Evolutionary conservation across 2,888 invertebrate species (phyloP), one percentile per base, ranked within the genome.

Genomic region (Erebia aethiops): DNA sequence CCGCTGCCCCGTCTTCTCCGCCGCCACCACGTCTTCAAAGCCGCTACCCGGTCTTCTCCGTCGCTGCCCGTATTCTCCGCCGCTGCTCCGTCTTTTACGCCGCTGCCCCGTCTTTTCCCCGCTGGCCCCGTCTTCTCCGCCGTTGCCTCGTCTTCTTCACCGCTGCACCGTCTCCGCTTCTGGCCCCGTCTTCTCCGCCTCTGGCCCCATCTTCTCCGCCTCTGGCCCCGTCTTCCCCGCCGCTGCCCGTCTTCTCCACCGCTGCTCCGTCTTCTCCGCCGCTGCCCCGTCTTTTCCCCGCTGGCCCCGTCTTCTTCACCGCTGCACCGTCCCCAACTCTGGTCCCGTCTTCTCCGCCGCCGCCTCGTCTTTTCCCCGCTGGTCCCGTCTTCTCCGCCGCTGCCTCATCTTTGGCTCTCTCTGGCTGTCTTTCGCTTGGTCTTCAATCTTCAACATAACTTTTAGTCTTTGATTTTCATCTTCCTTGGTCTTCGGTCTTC

Each of bases 201-300:
- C 26, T 73, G 62, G 69, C 73, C 70, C 5, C 35, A 72, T 75
- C 73, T 73, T 62, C 14, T 35, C 35, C 35, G 35, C 7, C 35
- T 5, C 35, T 35, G 1, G 41, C 41, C 70, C 49, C 13, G 51
- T 67, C 54, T 67, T 56, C 5, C 10, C 67, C 46, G 60, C 72
- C 49, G 67, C 64, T 71, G 62, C 71, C 67, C 73, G 9, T 68
- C 69, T 70, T 54, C 54, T 3, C 16, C n/a, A 4, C 8, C 11
- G 14, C 4, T 49, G 5, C 35, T 1, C 14, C 41, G 4, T 41
- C 35, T 26, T 35, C 41, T n/a, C 5, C 51, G 2, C 41, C 14
- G 21, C 5, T 51, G 35, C 63, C 21, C 51, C 63, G 26, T 52
- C 63, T 51, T 52, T 52, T 14, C 52, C 52, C 10, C 10, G 11